phyloP scores from a whole-genome alignment of 2,113 vertebrate genomes.

The Megaceryle maxima region DNA sequence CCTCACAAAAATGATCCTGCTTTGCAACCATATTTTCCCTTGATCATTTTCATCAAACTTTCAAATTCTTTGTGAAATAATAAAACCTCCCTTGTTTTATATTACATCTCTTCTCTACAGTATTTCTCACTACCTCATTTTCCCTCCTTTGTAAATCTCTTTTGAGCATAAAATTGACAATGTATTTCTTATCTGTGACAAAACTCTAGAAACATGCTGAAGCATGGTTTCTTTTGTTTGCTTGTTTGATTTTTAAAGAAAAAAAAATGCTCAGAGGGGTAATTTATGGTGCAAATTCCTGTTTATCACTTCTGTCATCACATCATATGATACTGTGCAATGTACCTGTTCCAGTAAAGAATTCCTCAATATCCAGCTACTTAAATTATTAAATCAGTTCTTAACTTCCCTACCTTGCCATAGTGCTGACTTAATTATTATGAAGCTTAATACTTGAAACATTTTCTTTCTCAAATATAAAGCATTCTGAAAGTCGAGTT shows the following conservation, averaged over 20 bases:
- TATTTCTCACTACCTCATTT: background rate
- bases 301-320: background rate
- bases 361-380: background rate
- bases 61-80: background rate
- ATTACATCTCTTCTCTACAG: background rate
- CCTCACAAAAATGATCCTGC: background rate
- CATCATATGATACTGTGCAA: background rate
- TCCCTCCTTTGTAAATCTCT: background rate
- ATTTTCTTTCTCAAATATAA: background rate
- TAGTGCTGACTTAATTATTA: background rate
- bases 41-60: background rate
- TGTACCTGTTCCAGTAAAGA: background rate
- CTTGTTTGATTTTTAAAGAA: background rate
- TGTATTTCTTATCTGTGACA: background rate
- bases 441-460: background rate
- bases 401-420: background rate
- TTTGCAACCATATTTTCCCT: background rate
- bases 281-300: background rate
- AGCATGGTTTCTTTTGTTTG: background rate
- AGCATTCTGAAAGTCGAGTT: background rate
- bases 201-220: background rate
- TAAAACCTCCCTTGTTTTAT: background rate
- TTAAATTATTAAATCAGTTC: background rate
- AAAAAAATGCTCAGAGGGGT: background rate
- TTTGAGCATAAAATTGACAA: background rate